Base-by-base conservation (phyloP, 2,888 invertebrate species). In the Acanthosepion lycidas region DNA sequence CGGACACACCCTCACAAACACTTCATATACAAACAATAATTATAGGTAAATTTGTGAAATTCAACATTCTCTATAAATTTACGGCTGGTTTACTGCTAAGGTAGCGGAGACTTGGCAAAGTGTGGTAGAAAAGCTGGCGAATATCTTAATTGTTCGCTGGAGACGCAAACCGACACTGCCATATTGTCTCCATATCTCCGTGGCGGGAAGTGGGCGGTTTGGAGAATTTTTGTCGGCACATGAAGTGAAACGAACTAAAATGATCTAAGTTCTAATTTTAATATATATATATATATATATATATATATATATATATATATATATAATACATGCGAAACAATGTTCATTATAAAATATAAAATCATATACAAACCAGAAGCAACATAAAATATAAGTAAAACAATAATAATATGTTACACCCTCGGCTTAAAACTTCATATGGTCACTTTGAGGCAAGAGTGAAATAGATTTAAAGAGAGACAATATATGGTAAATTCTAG, bases 41-140 rank as follows among this genome's bases (percentile, higher is more conserved):
- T 78, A 78, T n/a, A n/a, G n/a, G 6, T 9, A 78, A 78, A 59
- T 59, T 59, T 59, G n/a, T 78, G 78, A 78, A n/a, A n/a, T 78
- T 78, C 78, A n/a, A 78, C 78, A 78, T 78, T 78, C 78, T 9
- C 78, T 78, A n/a, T n/a, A 12, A n/a, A n/a, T 78, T 78, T 33
- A 78, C n/a, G 78, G n/a, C n/a, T 78, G n/a, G 78, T 78, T 78
- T 78, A 78, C n/a, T 78, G n/a, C 78, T 78, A 78, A 78, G 78
- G 78, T 78, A 78, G 78, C n/a, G n/a, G 8, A 78, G 78, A 78
- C 78, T 78, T 9, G 8, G n/a, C 78, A 59, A 23, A 59, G 59
- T 78, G 78, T 18, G 6, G 12, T 0, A n/a, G n/a, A 78, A 78
- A 78, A 78, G 9, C 15, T 33, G 5, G 78, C n/a, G 78, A 78